Evolutionary conservation across 2,888 invertebrate species (phyloP), one percentile per base, ranked within the genome.

Genomic region (Phalera bucephala): DNA sequence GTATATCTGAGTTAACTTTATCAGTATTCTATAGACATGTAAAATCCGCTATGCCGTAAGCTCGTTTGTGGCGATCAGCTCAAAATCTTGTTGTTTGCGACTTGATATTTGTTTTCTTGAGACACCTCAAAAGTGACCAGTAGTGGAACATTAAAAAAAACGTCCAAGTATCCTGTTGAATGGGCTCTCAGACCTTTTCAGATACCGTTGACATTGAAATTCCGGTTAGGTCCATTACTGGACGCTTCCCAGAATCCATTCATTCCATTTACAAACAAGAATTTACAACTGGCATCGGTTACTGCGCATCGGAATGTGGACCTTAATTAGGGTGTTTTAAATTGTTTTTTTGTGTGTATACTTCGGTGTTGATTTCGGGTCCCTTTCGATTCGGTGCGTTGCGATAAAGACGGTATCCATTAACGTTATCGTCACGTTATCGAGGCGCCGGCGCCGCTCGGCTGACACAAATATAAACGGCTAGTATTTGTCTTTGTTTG

Each of bases 181-280:
- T 67, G 64, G 63, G 32, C 43, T 60, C 68, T 72, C 62, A 64
- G 68, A 58, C 70, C 63, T 76, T 77, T 71, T 69, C 66, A 51
- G 75, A 79, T 76, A 76, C 61, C 62, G 64, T 53, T 72, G 80
- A 75, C 79, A 72, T 74, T 75, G 77, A 78, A 80, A 84, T 82
- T 82, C 82, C 80, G 72, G 64, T 72, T 59, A 70, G 64, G 52
- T 67, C 77, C 81, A 80, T 80, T 80, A 80, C 76, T 62, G 71
- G 71, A 78, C 82, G 74, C 66, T 86, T 86, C 85, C 76, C 64
- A 74, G 86, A 84, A 86, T 61, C 72, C 87, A 85, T 86, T 86
- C 82, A 85, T 72, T 72, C 70, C 71, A 66, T 72, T 72, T 71
- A 65, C 64, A 63, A 63, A 52, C 56, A 56, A 55, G 19, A 19